Evolutionary conservation across 1,140 invertebrate species (phyloP).

Genomic region (Daktulosphaira vitifoliae): DNA sequence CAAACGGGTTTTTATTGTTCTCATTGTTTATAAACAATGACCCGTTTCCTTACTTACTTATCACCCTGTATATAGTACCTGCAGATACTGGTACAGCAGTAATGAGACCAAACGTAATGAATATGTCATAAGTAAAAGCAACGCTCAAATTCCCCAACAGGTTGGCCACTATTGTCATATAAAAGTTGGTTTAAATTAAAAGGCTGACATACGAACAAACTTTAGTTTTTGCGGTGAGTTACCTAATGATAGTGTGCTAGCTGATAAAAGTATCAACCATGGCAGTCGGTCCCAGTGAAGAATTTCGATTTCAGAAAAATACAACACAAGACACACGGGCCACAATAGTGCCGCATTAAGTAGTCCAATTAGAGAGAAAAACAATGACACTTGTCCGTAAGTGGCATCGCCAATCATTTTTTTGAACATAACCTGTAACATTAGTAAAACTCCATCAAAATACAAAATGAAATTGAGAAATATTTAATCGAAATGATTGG

Average conservation of each 20-base stretch:
- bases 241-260: slow-evolving; percentile 69
- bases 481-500: slow-evolving; percentile 14
- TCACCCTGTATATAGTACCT: slow-evolving; percentile 56
- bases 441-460: no score
- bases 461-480: no score
- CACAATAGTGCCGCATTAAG: slow-evolving; percentile 74
- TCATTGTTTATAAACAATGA: no score
- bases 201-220: neutral
- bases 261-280: slow-evolving; percentile 67
- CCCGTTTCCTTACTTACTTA: no score
- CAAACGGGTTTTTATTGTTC: no score
- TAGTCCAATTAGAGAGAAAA: slow-evolving; percentile 76
- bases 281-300: slow-evolving; percentile 67
- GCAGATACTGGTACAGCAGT: slow-evolving; percentile 86
- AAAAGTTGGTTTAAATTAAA: neutral
- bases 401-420: slow-evolving; percentile 85
- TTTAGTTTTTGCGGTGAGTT: no score
- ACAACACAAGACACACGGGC: slow-evolving; percentile 73
- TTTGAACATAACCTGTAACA: slow-evolving; percentile 69
- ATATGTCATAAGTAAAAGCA: slow-evolving; percentile 82
- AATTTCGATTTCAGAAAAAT: slow-evolving; percentile 73
- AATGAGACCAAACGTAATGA: slow-evolving; percentile 83
- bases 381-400: slow-evolving; percentile 75
- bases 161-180: slow-evolving; percentile 68
- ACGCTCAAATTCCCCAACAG: slow-evolving; percentile 84